These are phyloP conservation scores for Psilopogon haemacephalus DNA, from an alignment of 2,113 vertebrate genomes.

Conservation along the genomic window DNA sequence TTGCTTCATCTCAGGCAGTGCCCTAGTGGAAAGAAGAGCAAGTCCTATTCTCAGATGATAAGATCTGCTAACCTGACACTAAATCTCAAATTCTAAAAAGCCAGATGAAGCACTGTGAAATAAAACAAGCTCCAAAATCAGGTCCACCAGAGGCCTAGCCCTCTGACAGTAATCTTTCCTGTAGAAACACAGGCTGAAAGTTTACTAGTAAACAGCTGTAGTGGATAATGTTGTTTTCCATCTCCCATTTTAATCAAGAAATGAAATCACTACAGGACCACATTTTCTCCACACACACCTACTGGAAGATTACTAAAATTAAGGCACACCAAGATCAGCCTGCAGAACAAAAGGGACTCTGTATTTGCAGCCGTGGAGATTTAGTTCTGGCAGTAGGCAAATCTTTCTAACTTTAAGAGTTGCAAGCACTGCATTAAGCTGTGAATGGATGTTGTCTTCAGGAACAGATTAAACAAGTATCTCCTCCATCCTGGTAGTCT, in stretches of 20 bases:
- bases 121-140: not conserved
- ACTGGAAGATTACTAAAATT: not conserved
- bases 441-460: not conserved
- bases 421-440: not conserved
- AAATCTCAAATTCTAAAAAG: not conserved
- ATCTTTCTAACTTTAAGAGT: not conserved
- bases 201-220: not conserved
- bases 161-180: not conserved
- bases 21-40: not conserved
- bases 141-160: not conserved
- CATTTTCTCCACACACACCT: rapidly evolving
- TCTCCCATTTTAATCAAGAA: not conserved
- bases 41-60: not conserved
- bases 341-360: not conserved
- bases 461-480: not conserved
- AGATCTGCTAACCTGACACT: not conserved
- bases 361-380: not conserved
- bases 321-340: not conserved
- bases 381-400: not conserved
- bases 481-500: not conserved
- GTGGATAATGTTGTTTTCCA: not conserved
- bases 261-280: not conserved
- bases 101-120: not conserved
- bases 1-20: not conserved
- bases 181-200: not conserved